A percentile compares a stretch with the other conserved stretches of the same genome.
Evolutionary conservation across 2,888 invertebrate genomes (phyloP).

Genomic region (Aporophyla lueneburgensis): DNA sequence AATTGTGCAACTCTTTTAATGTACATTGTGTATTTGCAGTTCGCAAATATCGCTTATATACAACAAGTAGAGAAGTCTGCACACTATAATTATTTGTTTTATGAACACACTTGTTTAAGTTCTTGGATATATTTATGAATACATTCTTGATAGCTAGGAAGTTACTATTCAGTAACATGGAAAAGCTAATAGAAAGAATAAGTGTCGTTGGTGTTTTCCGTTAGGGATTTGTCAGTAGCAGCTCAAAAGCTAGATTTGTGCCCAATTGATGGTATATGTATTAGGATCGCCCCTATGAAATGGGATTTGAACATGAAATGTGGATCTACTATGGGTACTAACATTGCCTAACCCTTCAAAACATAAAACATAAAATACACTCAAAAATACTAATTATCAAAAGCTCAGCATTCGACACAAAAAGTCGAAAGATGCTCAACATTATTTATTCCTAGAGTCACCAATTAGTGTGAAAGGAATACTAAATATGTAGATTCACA

Average conservation of each 20-base stretch:
- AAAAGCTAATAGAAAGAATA: background rate
- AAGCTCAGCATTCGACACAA: background rate
- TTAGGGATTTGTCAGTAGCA: too few relatives aligned
- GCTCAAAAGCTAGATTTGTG: too few relatives aligned
- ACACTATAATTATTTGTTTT: background rate
- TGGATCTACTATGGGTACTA: too few relatives aligned
- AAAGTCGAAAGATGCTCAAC: background rate
- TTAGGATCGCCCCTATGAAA: too few relatives aligned
- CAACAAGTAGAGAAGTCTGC: background rate
- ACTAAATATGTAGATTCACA: constrained; percentile 7
- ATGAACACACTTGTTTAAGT: background rate
- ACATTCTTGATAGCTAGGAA: background rate
- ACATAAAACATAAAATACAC: background rate
- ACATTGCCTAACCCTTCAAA: too few relatives aligned
- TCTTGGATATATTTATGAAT: background rate
- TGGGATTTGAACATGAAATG: too few relatives aligned
- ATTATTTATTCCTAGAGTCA: background rate
- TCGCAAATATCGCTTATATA: background rate
- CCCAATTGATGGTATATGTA: too few relatives aligned
- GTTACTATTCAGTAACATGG: background rate
- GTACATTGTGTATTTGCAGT: too few relatives aligned
- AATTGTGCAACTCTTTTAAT: too few relatives aligned
- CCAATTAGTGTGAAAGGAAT: background rate
- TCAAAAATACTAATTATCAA: background rate
- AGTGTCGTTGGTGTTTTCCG: too few relatives aligned